phyloP scores from a whole-genome alignment of 1,140 invertebrate species.

The Drosophila leontia region DNA sequence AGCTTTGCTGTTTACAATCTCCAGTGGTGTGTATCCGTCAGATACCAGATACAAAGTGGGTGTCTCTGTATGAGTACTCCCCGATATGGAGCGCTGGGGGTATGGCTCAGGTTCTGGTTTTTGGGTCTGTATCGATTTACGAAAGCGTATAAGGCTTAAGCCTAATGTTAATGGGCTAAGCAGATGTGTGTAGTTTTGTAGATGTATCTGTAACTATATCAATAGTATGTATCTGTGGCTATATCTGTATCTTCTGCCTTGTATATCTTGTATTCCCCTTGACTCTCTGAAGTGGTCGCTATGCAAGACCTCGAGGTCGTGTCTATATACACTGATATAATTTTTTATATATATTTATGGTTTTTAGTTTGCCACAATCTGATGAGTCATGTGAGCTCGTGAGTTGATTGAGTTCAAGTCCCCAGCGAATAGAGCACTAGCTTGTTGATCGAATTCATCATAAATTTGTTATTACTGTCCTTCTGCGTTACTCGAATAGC shows the following conservation, averaged over 20 bases:
- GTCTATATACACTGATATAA: slow-evolving; percentile 26
- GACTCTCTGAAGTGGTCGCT: slow-evolving; percentile 61
- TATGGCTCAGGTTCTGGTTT: slow-evolving; percentile 61
- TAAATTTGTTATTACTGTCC: slow-evolving; percentile 27
- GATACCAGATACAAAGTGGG: slow-evolving; percentile 13
- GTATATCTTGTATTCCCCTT: slow-evolving; percentile 36
- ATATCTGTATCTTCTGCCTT: slow-evolving; percentile 20
- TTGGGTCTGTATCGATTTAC: slow-evolving; percentile 69
- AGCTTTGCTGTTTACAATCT: slow-evolving; percentile 53
- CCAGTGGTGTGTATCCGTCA: slow-evolving; percentile 26
- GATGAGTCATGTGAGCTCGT: slow-evolving; percentile 58
- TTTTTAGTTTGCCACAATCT: slow-evolving; percentile 19
- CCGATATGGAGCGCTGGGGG: slow-evolving; percentile 56
- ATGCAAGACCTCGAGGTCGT: slow-evolving; percentile 39
- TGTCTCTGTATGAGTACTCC: slow-evolving; percentile 23
- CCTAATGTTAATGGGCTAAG: slow-evolving; percentile 38
- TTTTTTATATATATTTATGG: slow-evolving; percentile 7
- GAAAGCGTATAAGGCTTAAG: slow-evolving; percentile 67
- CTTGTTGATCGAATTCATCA: slow-evolving; percentile 37
- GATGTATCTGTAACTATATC: slow-evolving; percentile 11
- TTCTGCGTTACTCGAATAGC: not conserved
- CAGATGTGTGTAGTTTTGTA: slow-evolving; percentile 10
- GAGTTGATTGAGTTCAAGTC: slow-evolving; percentile 7
- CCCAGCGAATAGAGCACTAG: slow-evolving; percentile 4
- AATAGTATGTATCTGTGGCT: slow-evolving; percentile 8